Evolutionary conservation across 2,888 invertebrate genomes (phyloP).

Genomic region (Pycnomerus fuliginosus): DNA sequence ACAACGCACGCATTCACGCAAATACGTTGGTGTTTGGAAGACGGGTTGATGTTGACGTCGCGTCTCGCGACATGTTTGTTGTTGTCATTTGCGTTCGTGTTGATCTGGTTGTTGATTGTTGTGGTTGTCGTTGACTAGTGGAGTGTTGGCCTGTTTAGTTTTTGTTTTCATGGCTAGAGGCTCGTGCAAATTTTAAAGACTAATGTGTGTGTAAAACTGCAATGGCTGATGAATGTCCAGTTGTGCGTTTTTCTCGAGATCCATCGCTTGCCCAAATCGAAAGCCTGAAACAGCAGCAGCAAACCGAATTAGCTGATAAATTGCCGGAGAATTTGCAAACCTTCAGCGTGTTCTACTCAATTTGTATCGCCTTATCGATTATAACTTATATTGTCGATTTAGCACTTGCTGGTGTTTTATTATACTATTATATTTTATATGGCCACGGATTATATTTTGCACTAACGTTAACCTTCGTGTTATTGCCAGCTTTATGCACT

Average conservation of each 20-base stretch:
- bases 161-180: too few species aligned
- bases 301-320: conserved; percentile 42
- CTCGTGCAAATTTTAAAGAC: too few species aligned
- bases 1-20: too few species aligned
- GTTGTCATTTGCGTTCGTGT: too few species aligned
- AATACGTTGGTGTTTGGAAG: too few species aligned
- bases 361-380: conserved; percentile 52
- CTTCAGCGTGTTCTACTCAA: conserved; percentile 50
- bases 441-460: conserved; percentile 53
- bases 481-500: conserved; percentile 55
- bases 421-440: conserved; percentile 50
- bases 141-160: too few species aligned
- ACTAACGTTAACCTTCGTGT: conserved; percentile 55
- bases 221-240: conserved; percentile 51
- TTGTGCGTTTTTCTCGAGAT: conserved; percentile 52
- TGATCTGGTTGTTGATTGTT: too few species aligned
- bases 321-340: conserved; percentile 43
- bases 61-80: too few species aligned
- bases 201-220: too few species aligned
- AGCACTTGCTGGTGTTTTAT: conserved; percentile 48
- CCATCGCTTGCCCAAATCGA: conserved; percentile 50
- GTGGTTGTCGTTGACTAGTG: too few species aligned
- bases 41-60: too few species aligned
- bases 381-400: conserved; percentile 53
- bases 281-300: conserved; percentile 39